Conservation (phyloP, 2,797 vertebrate genomes). For the Phrynocephalus guinanensis region DNA sequence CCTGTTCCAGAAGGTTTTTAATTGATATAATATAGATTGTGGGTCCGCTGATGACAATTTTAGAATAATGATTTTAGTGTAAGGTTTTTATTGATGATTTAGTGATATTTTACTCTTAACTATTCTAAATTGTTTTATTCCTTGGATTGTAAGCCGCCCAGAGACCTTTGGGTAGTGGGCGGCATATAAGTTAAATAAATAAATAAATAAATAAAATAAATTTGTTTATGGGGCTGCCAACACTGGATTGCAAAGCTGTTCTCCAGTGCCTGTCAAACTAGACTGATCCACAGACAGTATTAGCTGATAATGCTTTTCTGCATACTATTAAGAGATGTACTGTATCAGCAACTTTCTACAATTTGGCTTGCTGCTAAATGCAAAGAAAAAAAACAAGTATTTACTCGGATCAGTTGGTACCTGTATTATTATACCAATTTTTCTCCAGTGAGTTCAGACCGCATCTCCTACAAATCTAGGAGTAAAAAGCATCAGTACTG, state of each 20-base stretch:
- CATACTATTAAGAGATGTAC: neutral
- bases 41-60: no score
- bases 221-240: neutral
- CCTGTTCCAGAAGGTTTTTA: no score
- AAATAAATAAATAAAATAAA: no score
- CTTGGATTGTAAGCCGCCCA: no score
- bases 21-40: no score
- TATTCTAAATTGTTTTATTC: no score
- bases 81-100: no score
- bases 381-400: neutral
- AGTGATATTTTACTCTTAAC: no score
- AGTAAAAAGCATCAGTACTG: neutral
- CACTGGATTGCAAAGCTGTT: neutral
- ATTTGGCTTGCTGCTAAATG: neutral
- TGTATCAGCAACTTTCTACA: neutral
- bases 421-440: neutral
- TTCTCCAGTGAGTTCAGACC: neutral
- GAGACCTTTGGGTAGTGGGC: no score
- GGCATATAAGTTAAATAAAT: no score
- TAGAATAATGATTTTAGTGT: no score
- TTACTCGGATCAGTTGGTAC: neutral
- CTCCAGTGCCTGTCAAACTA: neutral
- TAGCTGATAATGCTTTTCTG: neutral
- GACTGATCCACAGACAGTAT: no score
- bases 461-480: neutral